These are phyloP conservation scores for Liolophura sinensis DNA, from an alignment of 1,140 invertebrate genomes.

Conservation along the genomic window DNA sequence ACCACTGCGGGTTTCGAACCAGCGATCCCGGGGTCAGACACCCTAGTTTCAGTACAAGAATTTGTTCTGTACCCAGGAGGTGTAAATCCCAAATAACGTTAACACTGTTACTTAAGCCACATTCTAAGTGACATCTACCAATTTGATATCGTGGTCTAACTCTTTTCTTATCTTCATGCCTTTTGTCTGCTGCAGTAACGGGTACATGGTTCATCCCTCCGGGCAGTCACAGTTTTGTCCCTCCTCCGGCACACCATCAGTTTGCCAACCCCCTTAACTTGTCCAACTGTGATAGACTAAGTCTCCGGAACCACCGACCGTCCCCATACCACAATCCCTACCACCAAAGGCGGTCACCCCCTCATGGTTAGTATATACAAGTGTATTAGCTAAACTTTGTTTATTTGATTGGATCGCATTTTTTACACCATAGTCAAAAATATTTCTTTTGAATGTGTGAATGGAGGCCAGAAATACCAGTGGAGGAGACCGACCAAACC, in stretches of 20 bases:
- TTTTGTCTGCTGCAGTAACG: slow-evolving; percentile 31
- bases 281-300: slow-evolving; percentile 45
- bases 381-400: not conserved
- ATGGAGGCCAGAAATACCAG: not conserved
- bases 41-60: no score
- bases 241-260: slow-evolving; percentile 49
- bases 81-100: no score
- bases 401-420: no score
- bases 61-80: no score
- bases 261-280: slow-evolving; percentile 43
- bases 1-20: no score
- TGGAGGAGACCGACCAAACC: not conserved
- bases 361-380: slow-evolving; percentile 17
- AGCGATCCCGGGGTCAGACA: no score
- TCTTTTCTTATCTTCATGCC: not conserved
- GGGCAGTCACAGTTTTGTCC: slow-evolving; percentile 31
- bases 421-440: no score
- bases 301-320: slow-evolving; percentile 39
- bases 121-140: no score
- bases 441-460: not conserved
- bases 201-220: slow-evolving; percentile 49
- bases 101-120: no score
- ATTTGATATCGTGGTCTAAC: no score
- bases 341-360: slow-evolving; percentile 41
- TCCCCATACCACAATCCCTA: slow-evolving; percentile 45